phyloP scores from a whole-genome alignment of 2,113 vertebrate species.

The Eolophus roseicapilla region DNA sequence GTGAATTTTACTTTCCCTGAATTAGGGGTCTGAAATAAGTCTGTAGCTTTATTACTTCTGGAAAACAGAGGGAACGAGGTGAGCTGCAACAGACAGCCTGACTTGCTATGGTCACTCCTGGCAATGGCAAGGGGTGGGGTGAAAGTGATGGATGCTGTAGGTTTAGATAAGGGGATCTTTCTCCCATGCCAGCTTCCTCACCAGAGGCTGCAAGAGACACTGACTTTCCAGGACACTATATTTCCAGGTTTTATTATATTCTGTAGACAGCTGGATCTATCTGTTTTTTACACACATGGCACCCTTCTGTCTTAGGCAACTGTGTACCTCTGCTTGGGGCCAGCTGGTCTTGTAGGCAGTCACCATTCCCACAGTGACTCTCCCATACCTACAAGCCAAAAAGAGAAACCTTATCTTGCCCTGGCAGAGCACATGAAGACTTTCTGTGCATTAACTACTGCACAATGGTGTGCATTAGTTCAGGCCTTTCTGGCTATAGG shows the following conservation, averaged over 20 bases:
- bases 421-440: background rate
- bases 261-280: background rate
- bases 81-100: background rate
- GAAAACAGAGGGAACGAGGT: background rate
- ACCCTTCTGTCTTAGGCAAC: background rate
- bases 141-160: background rate
- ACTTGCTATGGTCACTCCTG: background rate
- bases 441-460: background rate
- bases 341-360: background rate
- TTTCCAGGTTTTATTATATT: background rate
- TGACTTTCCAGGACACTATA: background rate
- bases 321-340: accelerated
- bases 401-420: background rate
- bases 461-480: background rate
- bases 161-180: background rate
- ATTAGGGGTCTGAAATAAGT: background rate
- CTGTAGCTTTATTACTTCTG: background rate
- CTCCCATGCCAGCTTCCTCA: background rate
- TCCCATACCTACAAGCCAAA: accelerated
- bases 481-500: background rate
- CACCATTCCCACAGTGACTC: background rate
- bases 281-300: background rate
- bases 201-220: background rate
- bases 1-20: background rate
- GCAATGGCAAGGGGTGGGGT: background rate